Evolutionary conservation across 2,888 invertebrate genomes (phyloP).

Genomic region (Drosophila prolongata): DNA sequence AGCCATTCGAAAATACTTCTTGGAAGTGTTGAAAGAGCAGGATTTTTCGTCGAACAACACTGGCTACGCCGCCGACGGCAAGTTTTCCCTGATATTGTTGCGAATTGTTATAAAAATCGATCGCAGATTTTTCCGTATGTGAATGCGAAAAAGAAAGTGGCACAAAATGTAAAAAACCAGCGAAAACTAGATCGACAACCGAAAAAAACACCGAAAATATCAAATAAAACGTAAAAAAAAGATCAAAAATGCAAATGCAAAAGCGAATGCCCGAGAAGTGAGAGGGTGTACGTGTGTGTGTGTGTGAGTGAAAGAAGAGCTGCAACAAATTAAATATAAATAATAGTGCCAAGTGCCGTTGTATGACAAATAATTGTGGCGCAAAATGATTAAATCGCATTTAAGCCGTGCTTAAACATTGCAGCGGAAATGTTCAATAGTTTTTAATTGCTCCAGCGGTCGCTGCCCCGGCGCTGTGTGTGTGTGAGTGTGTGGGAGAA

Average conservation of each 20-base stretch:
- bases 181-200: constrained; percentile 3
- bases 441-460: constrained; percentile 58
- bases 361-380: constrained; percentile 21
- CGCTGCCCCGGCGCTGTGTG: constrained; percentile 49
- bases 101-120: constrained; percentile 41
- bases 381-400: constrained; percentile 31
- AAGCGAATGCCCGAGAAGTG: constrained; percentile 11
- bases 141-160: constrained; percentile 34
- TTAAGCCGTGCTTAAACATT: constrained; percentile 58
- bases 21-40: too few species aligned
- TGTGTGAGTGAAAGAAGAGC: constrained; percentile 20
- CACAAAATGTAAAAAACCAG: constrained; percentile 24
- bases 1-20: too few species aligned
- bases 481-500: constrained; percentile 22
- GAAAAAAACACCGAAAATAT: not conserved
- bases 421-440: constrained; percentile 40
- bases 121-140: constrained; percentile 40
- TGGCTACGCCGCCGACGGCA: constrained; percentile 15
- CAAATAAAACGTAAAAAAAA: constrained; percentile 6
- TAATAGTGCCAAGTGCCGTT: constrained; percentile 57
- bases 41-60: not conserved
- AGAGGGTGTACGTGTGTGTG: constrained; percentile 9
- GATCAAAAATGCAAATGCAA: constrained; percentile 27
- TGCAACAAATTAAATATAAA: constrained; percentile 60
- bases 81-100: constrained; percentile 35